Conservation (phyloP, 2,888 invertebrate genomes). For the Campoletis raptor region DNA sequence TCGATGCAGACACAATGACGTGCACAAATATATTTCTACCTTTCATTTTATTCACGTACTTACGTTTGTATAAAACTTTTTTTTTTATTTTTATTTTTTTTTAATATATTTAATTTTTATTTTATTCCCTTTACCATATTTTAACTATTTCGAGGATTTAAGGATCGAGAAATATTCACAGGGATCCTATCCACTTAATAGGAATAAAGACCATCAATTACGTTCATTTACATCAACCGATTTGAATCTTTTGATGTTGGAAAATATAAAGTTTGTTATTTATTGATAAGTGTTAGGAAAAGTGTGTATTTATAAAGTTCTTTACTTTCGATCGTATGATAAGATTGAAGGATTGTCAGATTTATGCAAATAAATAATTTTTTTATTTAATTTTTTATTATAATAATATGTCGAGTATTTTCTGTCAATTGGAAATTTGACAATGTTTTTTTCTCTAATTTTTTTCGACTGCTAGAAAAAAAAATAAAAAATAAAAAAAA, state of each 20-base stretch:
- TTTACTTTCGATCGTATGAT: background rate
- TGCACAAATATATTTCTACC: background rate
- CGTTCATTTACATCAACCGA: background rate
- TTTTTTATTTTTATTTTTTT: too few relatives aligned
- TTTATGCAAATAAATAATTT: background rate
- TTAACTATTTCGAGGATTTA: background rate
- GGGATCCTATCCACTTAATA: background rate
- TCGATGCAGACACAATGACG: constrained; percentile 16
- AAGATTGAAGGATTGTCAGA: background rate
- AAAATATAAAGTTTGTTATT: background rate
- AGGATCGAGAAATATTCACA: background rate
- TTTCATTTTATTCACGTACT: background rate
- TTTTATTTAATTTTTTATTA: background rate
- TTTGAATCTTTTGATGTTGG: background rate
- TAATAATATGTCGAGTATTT: background rate
- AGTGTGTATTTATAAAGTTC: background rate
- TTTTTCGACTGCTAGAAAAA: background rate
- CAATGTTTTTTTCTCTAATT: background rate
- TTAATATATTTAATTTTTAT: background rate
- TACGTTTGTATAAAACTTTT: too few relatives aligned
- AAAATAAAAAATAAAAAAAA: background rate
- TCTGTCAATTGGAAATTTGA: background rate
- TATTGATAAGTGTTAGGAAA: background rate
- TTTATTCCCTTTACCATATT: constrained; percentile 5
- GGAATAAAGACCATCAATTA: background rate